Conservation (phyloP, 2,888 invertebrate species). For the Pristionchus mayeri region DNA sequence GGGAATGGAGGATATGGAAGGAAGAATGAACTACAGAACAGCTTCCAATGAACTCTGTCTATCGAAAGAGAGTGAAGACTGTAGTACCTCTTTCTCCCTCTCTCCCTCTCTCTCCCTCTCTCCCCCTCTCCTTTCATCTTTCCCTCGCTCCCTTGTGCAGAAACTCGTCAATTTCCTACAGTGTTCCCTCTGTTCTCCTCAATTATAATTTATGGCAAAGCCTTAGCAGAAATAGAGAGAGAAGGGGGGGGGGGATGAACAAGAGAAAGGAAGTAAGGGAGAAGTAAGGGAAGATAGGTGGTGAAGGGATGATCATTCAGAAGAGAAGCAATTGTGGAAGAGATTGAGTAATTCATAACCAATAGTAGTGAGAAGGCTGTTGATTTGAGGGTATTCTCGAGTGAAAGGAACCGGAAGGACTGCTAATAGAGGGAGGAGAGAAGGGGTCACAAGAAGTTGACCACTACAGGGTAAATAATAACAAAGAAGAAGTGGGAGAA, state of each 20-base stretch:
- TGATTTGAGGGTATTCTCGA: not conserved
- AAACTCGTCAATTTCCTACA: conserved; percentile 26
- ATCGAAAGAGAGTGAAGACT: not conserved
- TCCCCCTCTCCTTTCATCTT: no score
- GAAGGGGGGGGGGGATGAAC: not conserved
- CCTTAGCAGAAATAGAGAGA: no score
- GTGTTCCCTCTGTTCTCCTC: not conserved
- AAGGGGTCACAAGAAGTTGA: not conserved
- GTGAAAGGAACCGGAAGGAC: not conserved
- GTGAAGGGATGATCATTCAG: not conserved
- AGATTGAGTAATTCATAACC: not conserved
- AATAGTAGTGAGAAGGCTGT: not conserved
- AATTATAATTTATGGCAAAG: conserved; percentile 20
- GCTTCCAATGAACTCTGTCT: no score
- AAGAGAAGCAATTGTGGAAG: not conserved
- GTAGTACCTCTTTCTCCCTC: no score
- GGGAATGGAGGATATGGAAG: not conserved
- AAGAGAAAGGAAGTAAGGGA: conserved; percentile 6
- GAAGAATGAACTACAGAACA: no score
- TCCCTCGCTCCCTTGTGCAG: no score
- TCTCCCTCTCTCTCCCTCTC: no score
- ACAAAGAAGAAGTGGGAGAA: not conserved
- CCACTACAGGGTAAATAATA: not conserved
- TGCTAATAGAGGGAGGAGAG: conserved; percentile 4
- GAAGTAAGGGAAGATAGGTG: not conserved